phyloP scores from a whole-genome alignment of 2,797 vertebrate species.

The Hoplostethus atlanticus region DNA sequence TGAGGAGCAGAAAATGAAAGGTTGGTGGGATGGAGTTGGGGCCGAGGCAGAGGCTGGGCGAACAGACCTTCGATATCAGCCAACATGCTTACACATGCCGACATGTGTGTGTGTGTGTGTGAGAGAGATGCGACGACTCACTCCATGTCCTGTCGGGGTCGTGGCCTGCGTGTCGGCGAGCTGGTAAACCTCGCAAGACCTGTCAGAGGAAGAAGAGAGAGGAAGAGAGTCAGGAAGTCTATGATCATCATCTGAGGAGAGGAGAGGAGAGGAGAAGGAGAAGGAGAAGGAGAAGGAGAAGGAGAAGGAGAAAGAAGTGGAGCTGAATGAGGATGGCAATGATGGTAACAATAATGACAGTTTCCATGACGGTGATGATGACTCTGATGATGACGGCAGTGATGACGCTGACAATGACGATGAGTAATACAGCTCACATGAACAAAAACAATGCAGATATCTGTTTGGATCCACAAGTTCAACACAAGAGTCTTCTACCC shows the following conservation, averaged over 20 bases:
- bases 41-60: constrained; percentile 3
- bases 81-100: constrained; percentile 15
- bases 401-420: background rate
- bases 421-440: background rate
- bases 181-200: constrained; percentile 35
- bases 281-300: background rate
- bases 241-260: constrained; percentile 15
- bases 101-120: constrained; percentile 9
- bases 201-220: constrained; percentile 50
- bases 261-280: background rate
- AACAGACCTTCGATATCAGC: constrained; percentile 14
- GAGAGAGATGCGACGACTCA: constrained; percentile 52
- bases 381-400: background rate
- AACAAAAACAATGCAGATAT: constrained; percentile 1
- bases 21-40: constrained; percentile 8
- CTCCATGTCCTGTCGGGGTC: constrained; percentile 58
- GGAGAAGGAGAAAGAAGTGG: background rate
- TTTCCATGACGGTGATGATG: background rate
- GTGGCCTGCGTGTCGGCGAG: constrained; percentile 40
- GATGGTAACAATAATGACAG: background rate
- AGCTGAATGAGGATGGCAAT: background rate
- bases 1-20: constrained; percentile 2
- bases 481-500: background rate
- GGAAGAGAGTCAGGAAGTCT: constrained; percentile 28
- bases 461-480: no score